Evolutionary conservation across 1,140 invertebrate species (phyloP).

Genomic region (Arion vulgaris): DNA sequence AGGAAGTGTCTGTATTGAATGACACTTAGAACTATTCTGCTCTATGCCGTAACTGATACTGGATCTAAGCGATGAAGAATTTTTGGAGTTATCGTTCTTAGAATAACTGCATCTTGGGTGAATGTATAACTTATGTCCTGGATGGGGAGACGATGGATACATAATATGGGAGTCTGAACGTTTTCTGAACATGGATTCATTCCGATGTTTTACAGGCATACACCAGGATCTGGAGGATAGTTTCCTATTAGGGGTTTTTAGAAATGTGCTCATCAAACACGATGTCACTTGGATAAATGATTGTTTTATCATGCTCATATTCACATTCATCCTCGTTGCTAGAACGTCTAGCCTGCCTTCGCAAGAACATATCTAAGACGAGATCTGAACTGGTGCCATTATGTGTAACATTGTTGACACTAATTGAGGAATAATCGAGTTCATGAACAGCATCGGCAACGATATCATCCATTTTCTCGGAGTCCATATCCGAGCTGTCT

Average conservation of each 20-base stretch:
- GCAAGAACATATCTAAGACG: not conserved
- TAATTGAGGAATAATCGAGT: not conserved
- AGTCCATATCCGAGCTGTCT: slow-evolving; percentile 10
- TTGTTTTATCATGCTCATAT: not conserved
- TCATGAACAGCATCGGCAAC: not conserved
- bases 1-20: not conserved
- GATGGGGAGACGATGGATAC: not conserved
- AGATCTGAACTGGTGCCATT: not conserved
- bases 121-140: not conserved
- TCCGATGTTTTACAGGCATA: not conserved
- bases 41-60: not conserved
- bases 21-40: not conserved
- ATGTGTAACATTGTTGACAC: slow-evolving; percentile 25
- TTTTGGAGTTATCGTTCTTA: not conserved
- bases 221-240: slow-evolving; percentile 13
- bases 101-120: not conserved
- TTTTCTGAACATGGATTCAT: slow-evolving; percentile 6
- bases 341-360: not conserved
- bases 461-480: not conserved
- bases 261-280: not conserved
- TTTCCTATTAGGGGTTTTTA: not conserved
- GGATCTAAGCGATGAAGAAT: not conserved
- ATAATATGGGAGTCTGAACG: slow-evolving; percentile 21
- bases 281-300: not conserved
- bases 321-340: not conserved